These are phyloP conservation scores for Pseudorhombus dupliciocellatus DNA, from an alignment of 2,113 vertebrate species.

Conservation along the genomic window DNA sequence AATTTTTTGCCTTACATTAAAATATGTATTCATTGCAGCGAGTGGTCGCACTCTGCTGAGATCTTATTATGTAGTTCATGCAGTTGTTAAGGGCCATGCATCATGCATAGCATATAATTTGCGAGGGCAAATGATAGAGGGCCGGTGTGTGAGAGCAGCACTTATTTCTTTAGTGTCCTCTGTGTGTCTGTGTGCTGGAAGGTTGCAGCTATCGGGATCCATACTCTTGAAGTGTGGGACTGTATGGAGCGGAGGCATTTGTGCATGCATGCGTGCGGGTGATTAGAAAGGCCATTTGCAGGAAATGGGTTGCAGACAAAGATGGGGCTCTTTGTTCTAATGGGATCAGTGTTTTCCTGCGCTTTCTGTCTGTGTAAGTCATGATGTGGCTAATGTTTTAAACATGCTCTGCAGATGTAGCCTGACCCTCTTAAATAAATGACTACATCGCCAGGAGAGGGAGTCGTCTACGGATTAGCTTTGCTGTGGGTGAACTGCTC, in stretches of 20 bases:
- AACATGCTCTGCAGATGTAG: conserved; percentile 69
- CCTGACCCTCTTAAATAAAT: conserved; percentile 72
- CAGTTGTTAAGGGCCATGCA: neutral
- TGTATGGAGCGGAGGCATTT: neutral
- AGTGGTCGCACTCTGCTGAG: neutral
- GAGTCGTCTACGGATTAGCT: conserved; percentile 60
- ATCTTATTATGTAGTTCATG: neutral
- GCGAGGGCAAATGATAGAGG: neutral
- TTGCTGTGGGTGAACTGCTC: conserved; percentile 41
- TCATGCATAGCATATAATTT: neutral
- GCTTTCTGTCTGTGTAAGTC: conserved; percentile 53
- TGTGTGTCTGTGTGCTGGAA: neutral
- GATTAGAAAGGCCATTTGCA: conserved; percentile 44
- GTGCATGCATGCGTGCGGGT: neutral
- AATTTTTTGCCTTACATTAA: conserved; percentile 2
- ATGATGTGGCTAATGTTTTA: conserved; percentile 73
- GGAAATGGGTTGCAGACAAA: conserved; percentile 28
- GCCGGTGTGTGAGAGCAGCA: neutral
- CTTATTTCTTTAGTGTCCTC: neutral
- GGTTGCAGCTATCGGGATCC: neutral
- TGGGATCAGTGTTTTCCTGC: conserved; percentile 56
- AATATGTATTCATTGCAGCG: neutral
- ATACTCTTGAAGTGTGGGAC: conserved; percentile 1
- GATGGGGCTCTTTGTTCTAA: conserved; percentile 47
- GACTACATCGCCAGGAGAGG: conserved; percentile 51